Conservation (phyloP, 2,113 vertebrate species). For the Nansenia antarctica region DNA sequence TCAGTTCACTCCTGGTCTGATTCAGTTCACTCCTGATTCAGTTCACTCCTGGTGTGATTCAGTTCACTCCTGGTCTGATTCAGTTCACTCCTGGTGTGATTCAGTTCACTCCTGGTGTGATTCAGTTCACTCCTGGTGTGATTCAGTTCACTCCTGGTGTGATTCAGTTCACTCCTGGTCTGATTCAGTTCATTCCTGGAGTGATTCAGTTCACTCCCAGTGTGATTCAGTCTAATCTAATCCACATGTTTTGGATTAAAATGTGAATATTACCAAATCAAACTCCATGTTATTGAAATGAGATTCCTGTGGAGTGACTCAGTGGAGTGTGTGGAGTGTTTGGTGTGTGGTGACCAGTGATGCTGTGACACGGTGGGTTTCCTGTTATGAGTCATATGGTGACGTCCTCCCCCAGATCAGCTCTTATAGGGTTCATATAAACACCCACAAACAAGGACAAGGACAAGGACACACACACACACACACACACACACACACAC, state of each 20-base stretch:
- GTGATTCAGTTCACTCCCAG: background rate
- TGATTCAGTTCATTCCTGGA: background rate
- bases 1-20: background rate
- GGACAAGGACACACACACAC: too few relatives aligned
- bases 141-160: background rate
- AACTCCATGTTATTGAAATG: too few relatives aligned
- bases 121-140: too few relatives aligned
- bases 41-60: background rate
- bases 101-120: background rate
- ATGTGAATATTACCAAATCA: background rate
- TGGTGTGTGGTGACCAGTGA: background rate
- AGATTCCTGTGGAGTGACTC: background rate
- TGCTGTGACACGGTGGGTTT: background rate
- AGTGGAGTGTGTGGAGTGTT: too few relatives aligned
- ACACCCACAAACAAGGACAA: background rate
- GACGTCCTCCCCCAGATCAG: background rate
- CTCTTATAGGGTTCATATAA: background rate
- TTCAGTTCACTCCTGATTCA: background rate
- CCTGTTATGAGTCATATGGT: background rate
- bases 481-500: too few relatives aligned
- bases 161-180: too few relatives aligned
- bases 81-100: too few relatives aligned
- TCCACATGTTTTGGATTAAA: background rate
- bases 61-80: too few relatives aligned
- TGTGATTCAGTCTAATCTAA: too few relatives aligned